A percentile compares a stretch with the other conserved stretches of the same genome.
Evolutionary conservation across 2,113 vertebrate genomes (phyloP).

Genomic region (Cyphomyrus plagiostoma): DNA sequence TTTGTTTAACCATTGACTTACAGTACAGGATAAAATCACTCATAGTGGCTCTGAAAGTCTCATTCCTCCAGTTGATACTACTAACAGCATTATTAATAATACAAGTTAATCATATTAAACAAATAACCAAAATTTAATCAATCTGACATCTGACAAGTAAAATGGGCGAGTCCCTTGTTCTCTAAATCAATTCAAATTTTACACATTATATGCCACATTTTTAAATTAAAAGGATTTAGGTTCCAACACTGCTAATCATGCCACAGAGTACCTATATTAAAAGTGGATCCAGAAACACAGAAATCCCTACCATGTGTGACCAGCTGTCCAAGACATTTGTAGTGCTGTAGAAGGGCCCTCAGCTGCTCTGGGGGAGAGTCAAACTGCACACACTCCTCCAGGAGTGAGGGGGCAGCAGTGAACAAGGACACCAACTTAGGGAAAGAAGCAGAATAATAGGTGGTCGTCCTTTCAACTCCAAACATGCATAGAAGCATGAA

Average conservation of each 20-base stretch:
- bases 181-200: not conserved
- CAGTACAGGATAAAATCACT: not conserved
- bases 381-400: constrained; percentile 56
- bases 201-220: not conserved
- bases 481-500: not conserved
- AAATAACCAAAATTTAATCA: not conserved
- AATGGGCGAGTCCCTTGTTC: not conserved
- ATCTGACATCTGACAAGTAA: not conserved
- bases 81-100: not conserved
- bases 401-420: constrained; percentile 41
- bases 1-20: not conserved
- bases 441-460: not conserved
- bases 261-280: not conserved
- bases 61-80: not conserved
- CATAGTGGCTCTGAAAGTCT: not conserved
- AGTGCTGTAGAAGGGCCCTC: constrained; percentile 48
- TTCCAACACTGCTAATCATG: not conserved
- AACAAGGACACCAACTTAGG: constrained; percentile 51
- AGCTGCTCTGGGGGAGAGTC: constrained; percentile 48
- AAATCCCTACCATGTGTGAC: constrained; percentile 43
- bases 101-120: not conserved
- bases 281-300: not conserved
- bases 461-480: not conserved
- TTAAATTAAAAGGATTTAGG: not conserved
- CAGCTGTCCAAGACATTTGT: constrained; percentile 44